Evolutionary conservation across 2,888 invertebrate genomes (phyloP).

Genomic region (Lasioglossum figueresi): DNA sequence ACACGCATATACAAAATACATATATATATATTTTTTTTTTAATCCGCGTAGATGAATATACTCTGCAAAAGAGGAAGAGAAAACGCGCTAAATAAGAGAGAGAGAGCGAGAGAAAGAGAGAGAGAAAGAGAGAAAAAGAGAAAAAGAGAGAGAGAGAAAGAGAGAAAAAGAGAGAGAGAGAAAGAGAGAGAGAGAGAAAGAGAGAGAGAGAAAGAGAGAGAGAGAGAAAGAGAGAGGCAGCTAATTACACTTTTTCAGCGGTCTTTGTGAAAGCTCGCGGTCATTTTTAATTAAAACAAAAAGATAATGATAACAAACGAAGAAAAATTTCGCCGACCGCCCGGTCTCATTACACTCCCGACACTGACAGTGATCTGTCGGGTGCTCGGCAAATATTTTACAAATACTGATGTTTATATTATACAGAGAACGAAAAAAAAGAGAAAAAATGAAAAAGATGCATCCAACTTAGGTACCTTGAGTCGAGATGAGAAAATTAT

Average conservation of each 20-base stretch:
- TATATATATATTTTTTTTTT: slow-evolving; percentile 60
- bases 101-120: too few relatives aligned
- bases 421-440: slow-evolving; percentile 44
- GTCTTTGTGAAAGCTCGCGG: slow-evolving; percentile 68
- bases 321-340: slow-evolving; percentile 47
- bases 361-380: not conserved
- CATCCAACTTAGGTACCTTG: slow-evolving; percentile 76
- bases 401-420: slow-evolving; percentile 71
- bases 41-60: slow-evolving; percentile 63
- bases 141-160: slow-evolving; percentile 74
- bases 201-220: slow-evolving; percentile 73
- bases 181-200: slow-evolving; percentile 74
- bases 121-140: too few relatives aligned
- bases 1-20: slow-evolving; percentile 43
- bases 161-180: slow-evolving; percentile 27
- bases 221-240: slow-evolving; percentile 78
- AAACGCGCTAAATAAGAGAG: slow-evolving; percentile 61
- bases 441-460: slow-evolving; percentile 12
- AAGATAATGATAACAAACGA: slow-evolving; percentile 8
- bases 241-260: slow-evolving; percentile 76
- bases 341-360: slow-evolving; percentile 35
- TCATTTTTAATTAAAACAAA: slow-evolving; percentile 64
- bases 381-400: slow-evolving; percentile 62
- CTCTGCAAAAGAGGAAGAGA: slow-evolving; percentile 29
- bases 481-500: slow-evolving; percentile 72